A percentile compares a stretch with the other conserved stretches of the same genome.
phyloP scores from a whole-genome alignment of 35 echinoderm and acorn worm species.

The Patiria miniata region DNA sequence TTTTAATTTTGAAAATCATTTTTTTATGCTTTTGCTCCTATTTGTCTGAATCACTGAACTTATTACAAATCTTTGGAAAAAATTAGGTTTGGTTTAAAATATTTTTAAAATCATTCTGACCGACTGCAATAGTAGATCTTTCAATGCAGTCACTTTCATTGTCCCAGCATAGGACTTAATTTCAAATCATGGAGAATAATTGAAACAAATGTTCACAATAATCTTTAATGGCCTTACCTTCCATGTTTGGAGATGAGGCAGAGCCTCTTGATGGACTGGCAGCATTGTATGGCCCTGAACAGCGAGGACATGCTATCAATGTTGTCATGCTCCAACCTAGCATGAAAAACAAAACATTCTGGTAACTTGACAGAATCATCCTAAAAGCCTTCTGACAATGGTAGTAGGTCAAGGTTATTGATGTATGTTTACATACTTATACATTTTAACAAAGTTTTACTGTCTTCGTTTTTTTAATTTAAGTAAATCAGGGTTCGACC shows the following conservation, averaged over 20 bases:
- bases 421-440: not conserved
- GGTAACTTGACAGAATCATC: not conserved
- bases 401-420: not conserved
- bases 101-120: too few relatives aligned
- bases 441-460: not conserved
- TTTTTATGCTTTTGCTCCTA: too few relatives aligned
- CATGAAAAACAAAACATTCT: not conserved
- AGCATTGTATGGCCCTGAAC: not conserved
- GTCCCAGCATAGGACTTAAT: too few relatives aligned
- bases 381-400: not conserved
- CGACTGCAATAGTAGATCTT: too few relatives aligned
- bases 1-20: too few relatives aligned
- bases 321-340: not conserved
- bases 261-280: not conserved
- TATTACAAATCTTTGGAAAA: too few relatives aligned
- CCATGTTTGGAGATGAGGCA: not conserved
- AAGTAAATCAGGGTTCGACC: too few relatives aligned
- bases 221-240: not conserved
- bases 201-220: too few relatives aligned
- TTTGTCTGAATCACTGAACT: too few relatives aligned
- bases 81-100: too few relatives aligned
- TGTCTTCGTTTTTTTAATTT: not conserved
- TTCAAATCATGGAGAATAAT: too few relatives aligned
- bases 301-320: not conserved
- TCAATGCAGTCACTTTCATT: too few relatives aligned